Percentiles rank a stretch among this genome's conserved stretches.
Evolutionary conservation across 1,140 invertebrate species (phyloP).

Genomic region (Cydia fagiglandana): DNA sequence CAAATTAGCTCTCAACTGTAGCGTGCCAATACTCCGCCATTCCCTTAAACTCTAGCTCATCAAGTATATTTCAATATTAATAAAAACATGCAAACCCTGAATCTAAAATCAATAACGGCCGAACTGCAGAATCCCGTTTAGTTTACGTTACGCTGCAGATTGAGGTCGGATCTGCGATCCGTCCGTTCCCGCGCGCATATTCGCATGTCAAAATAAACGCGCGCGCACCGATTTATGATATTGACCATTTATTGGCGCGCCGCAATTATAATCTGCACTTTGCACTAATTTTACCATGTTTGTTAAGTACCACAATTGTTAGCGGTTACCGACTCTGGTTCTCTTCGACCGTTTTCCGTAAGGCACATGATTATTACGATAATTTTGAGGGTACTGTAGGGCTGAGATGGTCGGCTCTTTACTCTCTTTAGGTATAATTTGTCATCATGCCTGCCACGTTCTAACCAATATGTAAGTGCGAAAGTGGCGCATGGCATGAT

Average conservation of each 20-base stretch:
- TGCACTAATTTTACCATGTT: neutral
- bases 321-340: no score
- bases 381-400: no score
- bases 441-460: no score
- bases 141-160: conserved; percentile 35
- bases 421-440: no score
- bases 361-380: no score
- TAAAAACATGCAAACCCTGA: neutral
- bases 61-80: neutral
- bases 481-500: no score
- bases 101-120: neutral
- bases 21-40: no score
- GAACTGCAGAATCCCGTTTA: conserved; percentile 8
- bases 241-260: conserved; percentile 35
- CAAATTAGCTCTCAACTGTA: no score
- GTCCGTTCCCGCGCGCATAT: conserved; percentile 50
- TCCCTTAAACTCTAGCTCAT: neutral
- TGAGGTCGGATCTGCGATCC: conserved; percentile 53
- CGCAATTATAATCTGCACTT: neutral
- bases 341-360: no score
- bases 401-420: no score
- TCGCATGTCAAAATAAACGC: conserved; percentile 59
- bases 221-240: conserved; percentile 52
- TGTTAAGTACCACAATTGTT: neutral
- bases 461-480: no score